Conservation (phyloP, 1,140 invertebrate genomes). For the Ganaspis sp. region DNA sequence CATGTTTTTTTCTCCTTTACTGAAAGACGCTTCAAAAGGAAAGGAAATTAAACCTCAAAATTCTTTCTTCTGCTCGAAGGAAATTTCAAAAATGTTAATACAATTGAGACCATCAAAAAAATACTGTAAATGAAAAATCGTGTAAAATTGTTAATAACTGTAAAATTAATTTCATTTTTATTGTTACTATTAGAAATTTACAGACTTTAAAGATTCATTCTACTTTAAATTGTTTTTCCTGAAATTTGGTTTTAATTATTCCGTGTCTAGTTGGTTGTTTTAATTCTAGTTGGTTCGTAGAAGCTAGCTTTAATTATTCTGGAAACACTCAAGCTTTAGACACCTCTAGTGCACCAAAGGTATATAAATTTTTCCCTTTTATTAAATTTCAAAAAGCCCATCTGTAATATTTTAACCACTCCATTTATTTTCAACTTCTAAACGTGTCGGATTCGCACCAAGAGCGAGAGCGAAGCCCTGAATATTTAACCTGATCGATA, state of each 20-base stretch:
- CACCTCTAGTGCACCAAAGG: background rate
- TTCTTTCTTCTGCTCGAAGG: background rate
- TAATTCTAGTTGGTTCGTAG: no score
- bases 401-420: conserved; percentile 5
- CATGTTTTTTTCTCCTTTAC: conserved; percentile 37
- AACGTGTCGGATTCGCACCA: conserved; percentile 25
- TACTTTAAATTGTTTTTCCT: no score
- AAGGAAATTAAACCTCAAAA: background rate
- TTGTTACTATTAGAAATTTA: no score
- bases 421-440: conserved; percentile 12
- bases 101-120: background rate
- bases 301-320: background rate
- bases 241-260: no score
- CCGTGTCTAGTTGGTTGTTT: no score
- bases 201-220: no score
- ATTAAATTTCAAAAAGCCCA: conserved; percentile 2
- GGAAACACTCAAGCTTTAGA: background rate
- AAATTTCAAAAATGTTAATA: conserved; percentile 2
- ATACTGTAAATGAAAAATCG: background rate
- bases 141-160: no score
- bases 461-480: background rate
- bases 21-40: conserved; percentile 43
- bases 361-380: background rate
- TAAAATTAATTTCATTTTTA: no score
- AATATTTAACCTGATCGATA: conserved; percentile 25